These are phyloP conservation scores for Porites evermanni DNA, from an alignment of 92 coral and sea anemone species.

Conservation along the genomic window DNA sequence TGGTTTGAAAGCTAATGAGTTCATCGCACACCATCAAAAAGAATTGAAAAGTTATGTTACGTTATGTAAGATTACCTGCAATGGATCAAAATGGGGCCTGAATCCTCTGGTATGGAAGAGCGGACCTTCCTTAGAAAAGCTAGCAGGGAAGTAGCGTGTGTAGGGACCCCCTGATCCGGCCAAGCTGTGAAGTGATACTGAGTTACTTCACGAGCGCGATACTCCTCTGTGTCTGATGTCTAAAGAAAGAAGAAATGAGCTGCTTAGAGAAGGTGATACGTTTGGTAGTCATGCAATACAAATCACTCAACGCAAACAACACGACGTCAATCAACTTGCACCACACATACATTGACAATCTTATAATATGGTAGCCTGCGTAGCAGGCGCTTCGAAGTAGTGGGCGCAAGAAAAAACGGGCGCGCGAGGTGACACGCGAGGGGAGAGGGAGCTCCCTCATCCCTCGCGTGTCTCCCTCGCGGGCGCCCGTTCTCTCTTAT, in stretches of 20 bases:
- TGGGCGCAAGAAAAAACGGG: too few relatives aligned
- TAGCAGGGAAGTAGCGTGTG: constrained; percentile 88
- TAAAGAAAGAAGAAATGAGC: background rate
- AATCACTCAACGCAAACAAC: background rate
- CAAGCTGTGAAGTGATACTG: constrained; percentile 94
- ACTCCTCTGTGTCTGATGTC: constrained; percentile 71
- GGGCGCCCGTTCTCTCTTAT: too few relatives aligned
- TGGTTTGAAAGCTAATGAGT: too few relatives aligned
- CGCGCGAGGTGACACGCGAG: too few relatives aligned
- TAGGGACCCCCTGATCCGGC: constrained; percentile 95
- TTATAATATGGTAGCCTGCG: too few relatives aligned
- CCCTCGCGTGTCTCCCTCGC: too few relatives aligned
- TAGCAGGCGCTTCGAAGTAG: too few relatives aligned
- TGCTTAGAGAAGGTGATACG: background rate
- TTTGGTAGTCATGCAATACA: background rate
- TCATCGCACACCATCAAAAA: too few relatives aligned
- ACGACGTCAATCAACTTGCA: too few relatives aligned
- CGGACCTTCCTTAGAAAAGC: constrained; percentile 82
- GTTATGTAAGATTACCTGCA: constrained; percentile 66
- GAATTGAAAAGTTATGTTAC: too few relatives aligned
- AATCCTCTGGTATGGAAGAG: constrained; percentile 66
- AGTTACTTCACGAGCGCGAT: constrained; percentile 71
- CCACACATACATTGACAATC: too few relatives aligned
- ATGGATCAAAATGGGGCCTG: constrained; percentile 86
- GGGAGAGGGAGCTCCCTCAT: too few relatives aligned